phyloP scores from a whole-genome alignment of 2,888 invertebrate genomes.

The Iphiclides podalirius region DNA sequence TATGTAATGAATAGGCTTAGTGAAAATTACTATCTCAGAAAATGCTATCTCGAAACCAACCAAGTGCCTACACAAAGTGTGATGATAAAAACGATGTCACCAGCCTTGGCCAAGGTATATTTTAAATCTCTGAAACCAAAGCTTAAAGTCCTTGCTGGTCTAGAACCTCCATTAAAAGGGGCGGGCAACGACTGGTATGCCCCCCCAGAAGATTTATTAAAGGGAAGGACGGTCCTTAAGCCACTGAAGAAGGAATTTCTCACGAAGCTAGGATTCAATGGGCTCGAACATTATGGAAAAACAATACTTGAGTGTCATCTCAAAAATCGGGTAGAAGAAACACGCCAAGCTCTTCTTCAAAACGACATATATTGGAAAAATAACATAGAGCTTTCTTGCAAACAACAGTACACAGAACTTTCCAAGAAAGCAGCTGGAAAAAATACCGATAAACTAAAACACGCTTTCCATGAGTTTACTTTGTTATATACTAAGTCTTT shows the following conservation, averaged over 20 bases:
- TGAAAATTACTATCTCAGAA: constrained; percentile 57
- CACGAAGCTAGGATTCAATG: constrained; percentile 47
- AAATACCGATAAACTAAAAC: constrained; percentile 48
- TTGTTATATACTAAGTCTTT: constrained; percentile 48
- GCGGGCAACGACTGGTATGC: constrained; percentile 63
- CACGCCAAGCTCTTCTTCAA: constrained; percentile 38
- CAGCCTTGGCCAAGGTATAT: constrained; percentile 56
- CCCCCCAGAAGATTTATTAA: constrained; percentile 53
- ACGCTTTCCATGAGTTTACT: constrained; percentile 51
- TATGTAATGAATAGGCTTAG: constrained; percentile 32
- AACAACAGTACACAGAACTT: constrained; percentile 39
- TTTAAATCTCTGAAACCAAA: constrained; percentile 62
- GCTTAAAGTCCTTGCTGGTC: constrained; percentile 56
- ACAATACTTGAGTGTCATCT: constrained; percentile 41
- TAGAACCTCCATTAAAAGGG: constrained; percentile 62
- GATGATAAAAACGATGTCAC: constrained; percentile 57
- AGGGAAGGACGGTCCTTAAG: constrained; percentile 51
- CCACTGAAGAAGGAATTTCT: constrained; percentile 51
- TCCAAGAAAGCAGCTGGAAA: constrained; percentile 36
- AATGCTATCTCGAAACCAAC: constrained; percentile 55
- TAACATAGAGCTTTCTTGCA: constrained; percentile 36
- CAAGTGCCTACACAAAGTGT: constrained; percentile 62
- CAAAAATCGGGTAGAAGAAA: constrained; percentile 43
- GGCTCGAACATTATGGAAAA: constrained; percentile 47
- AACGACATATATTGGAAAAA: constrained; percentile 52